Evolutionary conservation across 2,797 vertebrate genomes (phyloP), one percentile per base, ranked within the genome.

Genomic region (Gadopsis marmoratus): DNA sequence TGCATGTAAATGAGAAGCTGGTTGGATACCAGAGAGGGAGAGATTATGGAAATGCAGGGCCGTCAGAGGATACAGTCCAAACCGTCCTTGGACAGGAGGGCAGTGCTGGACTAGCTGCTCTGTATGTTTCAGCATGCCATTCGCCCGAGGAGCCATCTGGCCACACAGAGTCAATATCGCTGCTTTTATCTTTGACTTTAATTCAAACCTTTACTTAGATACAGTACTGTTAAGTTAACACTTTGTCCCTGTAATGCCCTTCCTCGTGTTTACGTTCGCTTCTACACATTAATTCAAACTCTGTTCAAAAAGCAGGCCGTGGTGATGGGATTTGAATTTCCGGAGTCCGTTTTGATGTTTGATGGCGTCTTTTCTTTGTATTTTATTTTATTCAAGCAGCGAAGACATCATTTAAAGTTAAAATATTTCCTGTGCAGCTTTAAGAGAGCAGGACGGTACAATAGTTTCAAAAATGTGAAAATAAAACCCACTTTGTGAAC

Each of bases 1-100:
- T 16, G 26, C 39, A 60, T 80, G 82, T 29, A 64, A 76, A 76
- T 61, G 73, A 80, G 62, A 69, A 43, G 37, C 63, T 43, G 63
- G 35, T 16, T 14, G 69, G 47, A 71, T 77, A 67, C 78, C 74
- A 26, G 37, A 17, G 29, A n/a, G 55, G 19, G 21, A 9, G 48
- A 48, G 65, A 33, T 73, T 64, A 48, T 55, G 50, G 62, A 72
- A n/a, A 8, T 71, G 64, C 53, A 8, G 19, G 14, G 13, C 45
- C 63, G 43, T 39, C 45, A 29, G 63, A 80, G 65, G 63, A 61
- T 29, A 41, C 31, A 70, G 47, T 71, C 50, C 51, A 54, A 9
- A 7, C 17, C 53, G 75, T 78, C 79, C 83, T 78, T 45, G 47
- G 43, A 61, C 56, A 55, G 13, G 17, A 17, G 45, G 53, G 51